These are phyloP conservation scores for Latrodectus hesperus DNA, from an alignment of 2,888 invertebrate species.

Conservation along the genomic window DNA sequence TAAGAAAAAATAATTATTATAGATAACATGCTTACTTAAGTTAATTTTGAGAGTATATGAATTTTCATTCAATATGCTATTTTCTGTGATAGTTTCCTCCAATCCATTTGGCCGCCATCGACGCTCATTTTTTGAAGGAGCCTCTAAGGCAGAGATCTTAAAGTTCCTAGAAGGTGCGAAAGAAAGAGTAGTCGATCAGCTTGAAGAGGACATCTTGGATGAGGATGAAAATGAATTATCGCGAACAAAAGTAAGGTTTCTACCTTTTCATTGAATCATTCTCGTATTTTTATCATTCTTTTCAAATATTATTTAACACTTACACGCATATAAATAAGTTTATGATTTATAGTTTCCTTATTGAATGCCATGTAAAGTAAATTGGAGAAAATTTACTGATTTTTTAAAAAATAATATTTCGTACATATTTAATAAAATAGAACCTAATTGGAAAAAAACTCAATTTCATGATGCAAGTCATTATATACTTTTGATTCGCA, in stretches of 20 bases:
- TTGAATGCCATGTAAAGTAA: too few relatives aligned
- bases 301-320: not conserved
- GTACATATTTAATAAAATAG: too few relatives aligned
- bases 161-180: constrained; percentile 86
- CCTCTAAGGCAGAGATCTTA: constrained; percentile 91
- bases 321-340: too few relatives aligned
- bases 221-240: constrained; percentile 49
- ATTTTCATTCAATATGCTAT: not conserved
- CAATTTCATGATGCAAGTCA: too few relatives aligned
- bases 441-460: too few relatives aligned
- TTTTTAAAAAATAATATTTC: too few relatives aligned
- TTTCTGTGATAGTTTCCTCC: constrained; percentile 7
- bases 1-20: too few relatives aligned
- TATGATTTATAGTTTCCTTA: too few relatives aligned
- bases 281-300: not conserved
- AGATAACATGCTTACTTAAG: too few relatives aligned
- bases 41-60: not conserved
- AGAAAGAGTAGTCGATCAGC: constrained; percentile 66
- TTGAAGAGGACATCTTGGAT: constrained; percentile 46
- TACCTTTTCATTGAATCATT: not conserved
- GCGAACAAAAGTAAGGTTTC: constrained; percentile 22
- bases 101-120: constrained; percentile 61
- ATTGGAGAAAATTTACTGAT: too few relatives aligned
- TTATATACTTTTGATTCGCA: too few relatives aligned
- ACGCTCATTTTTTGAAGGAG: constrained; percentile 81